Evolutionary conservation across 2,797 vertebrate species (phyloP), one percentile per base, ranked within the genome.

Genomic region (Smutsia temminckii): DNA sequence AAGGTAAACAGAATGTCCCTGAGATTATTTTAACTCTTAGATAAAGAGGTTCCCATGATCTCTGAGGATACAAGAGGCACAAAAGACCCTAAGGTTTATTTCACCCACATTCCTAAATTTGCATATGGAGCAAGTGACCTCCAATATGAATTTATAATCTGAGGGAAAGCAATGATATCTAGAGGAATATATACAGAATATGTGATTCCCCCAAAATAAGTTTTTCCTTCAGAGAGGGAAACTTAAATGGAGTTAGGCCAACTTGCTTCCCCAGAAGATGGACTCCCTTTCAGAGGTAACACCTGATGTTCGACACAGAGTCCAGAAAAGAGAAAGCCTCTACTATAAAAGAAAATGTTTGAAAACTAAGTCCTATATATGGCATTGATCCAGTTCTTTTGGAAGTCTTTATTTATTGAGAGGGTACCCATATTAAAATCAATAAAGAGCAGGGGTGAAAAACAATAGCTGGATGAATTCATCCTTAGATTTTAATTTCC

Each of bases 401-500:
- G 27, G 49, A 68, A 88, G 68, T 40, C n/a, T 83, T 78, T 79
- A 51, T 66, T 83, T 91, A 61, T 91, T 91, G 75, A 89, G 53
- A 86, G n/a, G 66, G 18, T 81, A 85, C 34, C 57, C 32, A 23
- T 55, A 64, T 86, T 79, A 80, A 93, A 81, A 78, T 89, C 61
- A 72, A 53, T 79, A 68, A 34, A 92, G 61, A 85, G 75, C 49
- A 84, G 37, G 85, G 42, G 37, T n/a, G 14, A 32, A 53, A 75
- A 94, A 85, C 59, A 53, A 37, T 64, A 57, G 18, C 37, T 79
- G 51, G 23, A 69, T 59, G 25, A 63, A 27, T 88, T 74, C 79
- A 64, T 86, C 32, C 32, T 93, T 85, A 79, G 27, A 46, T 68
- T 96, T 94, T 57, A 75, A 66, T 83, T 91, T 87, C 53, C n/a